phyloP scores from a whole-genome alignment of 2,797 vertebrate species.

The Glossophaga mutica region DNA sequence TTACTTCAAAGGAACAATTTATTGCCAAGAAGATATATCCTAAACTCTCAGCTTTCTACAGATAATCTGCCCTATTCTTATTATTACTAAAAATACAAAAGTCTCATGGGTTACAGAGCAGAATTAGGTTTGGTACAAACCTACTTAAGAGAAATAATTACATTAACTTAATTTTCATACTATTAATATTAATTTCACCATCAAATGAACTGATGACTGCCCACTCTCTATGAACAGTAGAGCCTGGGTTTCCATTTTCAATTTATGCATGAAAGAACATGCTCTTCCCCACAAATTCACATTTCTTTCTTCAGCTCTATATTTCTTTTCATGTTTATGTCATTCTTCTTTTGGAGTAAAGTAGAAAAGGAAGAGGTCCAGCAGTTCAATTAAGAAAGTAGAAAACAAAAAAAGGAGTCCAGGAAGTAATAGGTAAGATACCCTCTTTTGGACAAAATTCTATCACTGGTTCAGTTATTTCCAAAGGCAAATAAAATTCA shows the following conservation, averaged over 20 bases:
- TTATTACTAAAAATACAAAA: slow-evolving; percentile 26
- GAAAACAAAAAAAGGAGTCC: background rate
- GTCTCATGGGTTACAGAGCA: background rate
- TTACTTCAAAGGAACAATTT: background rate
- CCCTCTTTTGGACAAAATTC: background rate
- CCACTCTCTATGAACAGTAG: background rate
- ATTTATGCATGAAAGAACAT: background rate
- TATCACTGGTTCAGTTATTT: background rate
- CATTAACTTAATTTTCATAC: background rate
- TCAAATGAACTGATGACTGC: background rate
- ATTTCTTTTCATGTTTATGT: background rate
- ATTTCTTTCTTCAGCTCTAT: background rate
- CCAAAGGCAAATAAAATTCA: slow-evolving; percentile 14
- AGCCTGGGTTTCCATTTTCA: background rate
- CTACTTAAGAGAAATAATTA: background rate
- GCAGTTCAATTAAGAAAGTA: background rate
- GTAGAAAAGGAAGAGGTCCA: background rate
- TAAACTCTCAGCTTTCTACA: background rate
- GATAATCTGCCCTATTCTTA: background rate
- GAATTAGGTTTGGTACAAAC: background rate
- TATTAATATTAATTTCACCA: background rate
- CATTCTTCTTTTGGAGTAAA: background rate
- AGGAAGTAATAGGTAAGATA: background rate
- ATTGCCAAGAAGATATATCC: background rate
- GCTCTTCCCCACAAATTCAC: background rate